Conservation (phyloP, 2,113 vertebrate genomes). For the Channa maculata region DNA sequence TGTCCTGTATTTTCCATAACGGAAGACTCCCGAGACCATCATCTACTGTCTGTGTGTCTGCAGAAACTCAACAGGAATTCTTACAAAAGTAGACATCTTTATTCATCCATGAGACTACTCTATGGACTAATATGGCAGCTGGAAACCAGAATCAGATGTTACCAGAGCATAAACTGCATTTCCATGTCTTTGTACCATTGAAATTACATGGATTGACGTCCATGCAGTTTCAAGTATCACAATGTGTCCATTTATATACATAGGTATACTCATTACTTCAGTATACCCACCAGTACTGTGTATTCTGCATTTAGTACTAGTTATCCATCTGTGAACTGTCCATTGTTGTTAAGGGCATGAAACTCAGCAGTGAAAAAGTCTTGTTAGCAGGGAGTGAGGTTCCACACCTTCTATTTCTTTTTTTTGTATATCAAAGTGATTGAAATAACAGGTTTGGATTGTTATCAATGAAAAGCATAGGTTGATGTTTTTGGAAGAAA, state of each 20-base stretch:
- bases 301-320: constrained; percentile 37
- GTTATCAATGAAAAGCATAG: constrained; percentile 69
- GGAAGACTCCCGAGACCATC: not conserved
- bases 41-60: not conserved
- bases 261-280: constrained; percentile 52
- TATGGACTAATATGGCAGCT: constrained; percentile 16
- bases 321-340: constrained; percentile 61
- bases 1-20: not conserved
- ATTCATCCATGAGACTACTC: constrained; percentile 27
- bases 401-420: constrained; percentile 50
- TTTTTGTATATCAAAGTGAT: constrained; percentile 71
- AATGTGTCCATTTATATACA: constrained; percentile 29
- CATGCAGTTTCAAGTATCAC: constrained; percentile 48
- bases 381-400: constrained; percentile 63
- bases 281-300: constrained; percentile 46
- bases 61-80: not conserved
- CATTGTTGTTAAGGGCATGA: constrained; percentile 65
- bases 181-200: constrained; percentile 19
- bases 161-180: constrained; percentile 43
- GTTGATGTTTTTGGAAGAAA: constrained; percentile 78
- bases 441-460: constrained; percentile 67
- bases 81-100: not conserved
- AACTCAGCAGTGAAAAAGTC: constrained; percentile 58
- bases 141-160: constrained; percentile 50
- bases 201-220: constrained; percentile 29